Conservation (phyloP, 2,888 invertebrate genomes). For the Gymnocheta viridis region DNA sequence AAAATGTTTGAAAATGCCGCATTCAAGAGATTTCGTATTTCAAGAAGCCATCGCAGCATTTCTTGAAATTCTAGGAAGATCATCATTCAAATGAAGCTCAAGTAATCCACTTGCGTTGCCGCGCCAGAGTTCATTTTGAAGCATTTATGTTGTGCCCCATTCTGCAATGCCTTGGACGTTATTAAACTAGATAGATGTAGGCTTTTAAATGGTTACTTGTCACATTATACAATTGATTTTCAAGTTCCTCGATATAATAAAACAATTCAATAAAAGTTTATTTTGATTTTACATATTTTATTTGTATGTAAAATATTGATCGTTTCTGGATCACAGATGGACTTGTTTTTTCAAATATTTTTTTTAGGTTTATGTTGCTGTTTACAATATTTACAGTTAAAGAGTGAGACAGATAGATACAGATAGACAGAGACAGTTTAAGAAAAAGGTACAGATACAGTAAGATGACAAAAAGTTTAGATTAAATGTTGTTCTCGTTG, state of each 20-base stretch:
- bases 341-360: constrained; percentile 49
- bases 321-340: constrained; percentile 32
- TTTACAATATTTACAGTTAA: constrained; percentile 64
- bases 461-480: constrained; percentile 42
- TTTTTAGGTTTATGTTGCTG: constrained; percentile 63
- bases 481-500: constrained; percentile 15
- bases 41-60: too few relatives aligned
- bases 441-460: constrained; percentile 14
- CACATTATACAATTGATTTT: too few relatives aligned
- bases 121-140: too few relatives aligned
- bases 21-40: too few relatives aligned
- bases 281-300: constrained; percentile 57
- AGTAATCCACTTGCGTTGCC: too few relatives aligned
- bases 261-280: background rate
- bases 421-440: constrained; percentile 29
- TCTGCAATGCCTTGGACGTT: too few relatives aligned
- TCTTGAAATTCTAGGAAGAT: too few relatives aligned
- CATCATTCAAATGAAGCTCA: too few relatives aligned
- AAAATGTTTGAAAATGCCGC: too few relatives aligned
- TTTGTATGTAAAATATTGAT: constrained; percentile 47
- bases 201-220: too few relatives aligned
- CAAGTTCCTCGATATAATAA: constrained; percentile 12
- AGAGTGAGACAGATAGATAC: constrained; percentile 46
- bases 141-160: too few relatives aligned
- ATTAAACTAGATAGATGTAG: too few relatives aligned